These are phyloP conservation scores for Melikaiella ostensackeni DNA, from an alignment of 2,888 invertebrate genomes.

Conservation along the genomic window DNA sequence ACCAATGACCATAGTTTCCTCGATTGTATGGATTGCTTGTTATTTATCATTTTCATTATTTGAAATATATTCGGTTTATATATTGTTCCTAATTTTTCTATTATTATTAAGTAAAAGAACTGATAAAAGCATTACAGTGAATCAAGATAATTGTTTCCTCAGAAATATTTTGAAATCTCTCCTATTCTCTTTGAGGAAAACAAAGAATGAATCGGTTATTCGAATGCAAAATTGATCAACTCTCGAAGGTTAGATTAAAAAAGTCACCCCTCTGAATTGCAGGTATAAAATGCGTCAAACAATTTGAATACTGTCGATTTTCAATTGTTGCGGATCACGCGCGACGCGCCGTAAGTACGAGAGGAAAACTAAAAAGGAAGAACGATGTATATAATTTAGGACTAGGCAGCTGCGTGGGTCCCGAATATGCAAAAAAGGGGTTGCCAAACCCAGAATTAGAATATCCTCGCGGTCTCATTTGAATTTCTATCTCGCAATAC, in stretches of 20 bases:
- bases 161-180: neutral
- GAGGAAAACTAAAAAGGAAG: slow-evolving; percentile 57
- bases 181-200: neutral
- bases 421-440: slow-evolving; percentile 75
- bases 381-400: slow-evolving; percentile 69
- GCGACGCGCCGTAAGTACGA: slow-evolving; percentile 45
- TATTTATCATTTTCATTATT: too few relatives aligned
- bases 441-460: slow-evolving; percentile 74
- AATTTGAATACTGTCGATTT: slow-evolving; percentile 71
- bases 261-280: slow-evolving; percentile 39
- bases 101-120: neutral
- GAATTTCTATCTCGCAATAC: slow-evolving; percentile 74
- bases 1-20: too few relatives aligned
- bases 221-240: slow-evolving; percentile 64
- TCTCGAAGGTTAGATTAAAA: slow-evolving; percentile 51
- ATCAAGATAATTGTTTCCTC: neutral
- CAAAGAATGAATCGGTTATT: slow-evolving; percentile 43
- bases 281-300: slow-evolving; percentile 57
- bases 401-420: slow-evolving; percentile 75
- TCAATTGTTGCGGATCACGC: slow-evolving; percentile 69
- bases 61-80: too few relatives aligned
- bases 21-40: too few relatives aligned
- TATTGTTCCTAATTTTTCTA: neutral
- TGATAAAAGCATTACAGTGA: neutral
- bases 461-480: slow-evolving; percentile 78